Conservation (phyloP, 2,113 vertebrate genomes). For the Pterocles gutturalis region DNA sequence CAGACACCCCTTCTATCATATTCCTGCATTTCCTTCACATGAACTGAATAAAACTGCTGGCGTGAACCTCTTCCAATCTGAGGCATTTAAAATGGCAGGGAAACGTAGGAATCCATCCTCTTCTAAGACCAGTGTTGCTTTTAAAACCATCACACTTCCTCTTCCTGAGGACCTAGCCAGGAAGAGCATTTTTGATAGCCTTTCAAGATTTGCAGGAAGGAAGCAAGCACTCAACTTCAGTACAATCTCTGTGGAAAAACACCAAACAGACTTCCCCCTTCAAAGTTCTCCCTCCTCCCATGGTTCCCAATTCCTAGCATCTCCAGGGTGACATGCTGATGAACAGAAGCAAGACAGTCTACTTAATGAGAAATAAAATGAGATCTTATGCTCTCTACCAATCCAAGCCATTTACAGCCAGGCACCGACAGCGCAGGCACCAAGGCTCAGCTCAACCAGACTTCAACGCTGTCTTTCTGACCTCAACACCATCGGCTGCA, state of each 20-base stretch:
- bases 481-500: slow-evolving; percentile 96
- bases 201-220: neutral
- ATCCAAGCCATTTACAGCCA: neutral
- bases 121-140: neutral
- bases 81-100: neutral
- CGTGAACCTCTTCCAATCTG: neutral
- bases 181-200: neutral
- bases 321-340: neutral
- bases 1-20: neutral
- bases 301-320: rapidly evolving
- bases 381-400: neutral
- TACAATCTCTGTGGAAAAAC: neutral
- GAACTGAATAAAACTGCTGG: neutral
- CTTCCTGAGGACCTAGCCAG: neutral
- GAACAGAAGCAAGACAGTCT: neutral
- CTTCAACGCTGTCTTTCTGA: slow-evolving; percentile 48
- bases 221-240: neutral
- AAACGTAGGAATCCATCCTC: neutral
- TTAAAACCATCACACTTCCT: neutral
- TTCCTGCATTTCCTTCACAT: neutral
- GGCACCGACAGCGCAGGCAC: neutral
- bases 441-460: neutral
- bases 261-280: neutral
- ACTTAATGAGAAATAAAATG: neutral
- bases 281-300: neutral